Evolutionary conservation across 2,113 vertebrate genomes (phyloP).

Genomic region (Cathartes aura): DNA sequence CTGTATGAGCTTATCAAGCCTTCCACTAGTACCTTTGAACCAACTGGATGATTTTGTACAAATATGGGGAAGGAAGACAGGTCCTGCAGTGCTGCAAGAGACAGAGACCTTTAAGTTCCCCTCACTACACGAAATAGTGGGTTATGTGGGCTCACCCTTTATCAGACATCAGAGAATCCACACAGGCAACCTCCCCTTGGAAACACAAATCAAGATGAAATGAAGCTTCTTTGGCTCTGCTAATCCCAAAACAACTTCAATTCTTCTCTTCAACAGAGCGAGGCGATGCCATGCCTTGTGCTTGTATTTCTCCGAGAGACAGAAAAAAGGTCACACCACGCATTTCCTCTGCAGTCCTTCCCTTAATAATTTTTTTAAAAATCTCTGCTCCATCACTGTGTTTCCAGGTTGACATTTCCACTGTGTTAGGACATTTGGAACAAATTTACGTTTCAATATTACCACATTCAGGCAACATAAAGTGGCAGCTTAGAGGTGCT

Average conservation of each 20-base stretch:
- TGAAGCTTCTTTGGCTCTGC: not conserved
- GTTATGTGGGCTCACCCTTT: not conserved
- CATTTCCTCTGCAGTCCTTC: not conserved
- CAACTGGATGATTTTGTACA: not conserved
- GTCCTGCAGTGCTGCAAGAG: not conserved
- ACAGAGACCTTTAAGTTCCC: not conserved
- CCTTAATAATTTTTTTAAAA: not conserved
- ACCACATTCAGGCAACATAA: not conserved
- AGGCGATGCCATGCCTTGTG: not conserved
- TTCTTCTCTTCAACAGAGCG: not conserved
- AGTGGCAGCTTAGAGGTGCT: not conserved
- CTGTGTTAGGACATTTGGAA: not conserved
- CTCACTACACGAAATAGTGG: not conserved
- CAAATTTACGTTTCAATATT: not conserved
- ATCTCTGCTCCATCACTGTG: not conserved
- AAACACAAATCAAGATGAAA: not conserved
- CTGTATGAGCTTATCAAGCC: not conserved
- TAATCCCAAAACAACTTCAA: not conserved
- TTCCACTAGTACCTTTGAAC: not conserved
- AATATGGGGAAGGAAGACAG: not conserved
- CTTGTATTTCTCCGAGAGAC: not conserved
- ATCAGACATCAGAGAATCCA: not conserved
- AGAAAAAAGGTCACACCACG: not conserved
- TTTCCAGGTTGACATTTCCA: not conserved
- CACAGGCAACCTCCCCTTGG: not conserved